Evolutionary conservation across 1,140 invertebrate genomes (phyloP).

Genomic region (Probaryconus sp.): DNA sequence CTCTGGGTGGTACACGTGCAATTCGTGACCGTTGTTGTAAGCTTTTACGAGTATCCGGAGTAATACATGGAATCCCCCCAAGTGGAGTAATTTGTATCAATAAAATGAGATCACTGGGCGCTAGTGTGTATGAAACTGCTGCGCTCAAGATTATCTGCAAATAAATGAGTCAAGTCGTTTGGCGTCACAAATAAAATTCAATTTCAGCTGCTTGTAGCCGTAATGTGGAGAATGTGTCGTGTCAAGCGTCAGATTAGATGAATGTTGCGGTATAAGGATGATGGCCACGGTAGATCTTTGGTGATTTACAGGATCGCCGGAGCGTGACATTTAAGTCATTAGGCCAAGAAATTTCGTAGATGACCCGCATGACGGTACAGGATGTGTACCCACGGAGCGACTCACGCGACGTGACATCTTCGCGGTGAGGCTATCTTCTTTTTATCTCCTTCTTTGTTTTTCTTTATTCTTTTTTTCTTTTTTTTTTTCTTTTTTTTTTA

Average conservation of each 20-base stretch:
- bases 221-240: slow-evolving; percentile 46
- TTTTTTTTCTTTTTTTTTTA: background rate
- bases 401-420: slow-evolving; percentile 25
- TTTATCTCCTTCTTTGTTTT: background rate
- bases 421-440: background rate
- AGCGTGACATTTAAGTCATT: slow-evolving; percentile 52
- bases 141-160: slow-evolving; percentile 48
- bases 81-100: slow-evolving; percentile 57
- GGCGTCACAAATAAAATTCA: slow-evolving; percentile 54
- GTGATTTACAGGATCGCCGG: slow-evolving; percentile 50
- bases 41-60: slow-evolving; percentile 39
- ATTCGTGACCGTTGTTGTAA: slow-evolving; percentile 33
- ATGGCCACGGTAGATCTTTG: slow-evolving; percentile 50
- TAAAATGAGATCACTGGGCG: slow-evolving; percentile 47
- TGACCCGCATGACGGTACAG: slow-evolving; percentile 39
- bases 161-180: slow-evolving; percentile 52
- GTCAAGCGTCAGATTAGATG: slow-evolving; percentile 41
- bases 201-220: slow-evolving; percentile 48
- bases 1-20: slow-evolving; percentile 21
- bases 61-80: slow-evolving; percentile 38
- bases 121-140: slow-evolving; percentile 12
- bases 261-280: slow-evolving; percentile 39
- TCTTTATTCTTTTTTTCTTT: slow-evolving; percentile 8
- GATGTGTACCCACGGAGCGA: slow-evolving; percentile 18
- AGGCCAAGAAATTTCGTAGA: slow-evolving; percentile 45